Base-by-base conservation (phyloP, 2,888 invertebrate genomes). In the Drosophila percnosoma region DNA sequence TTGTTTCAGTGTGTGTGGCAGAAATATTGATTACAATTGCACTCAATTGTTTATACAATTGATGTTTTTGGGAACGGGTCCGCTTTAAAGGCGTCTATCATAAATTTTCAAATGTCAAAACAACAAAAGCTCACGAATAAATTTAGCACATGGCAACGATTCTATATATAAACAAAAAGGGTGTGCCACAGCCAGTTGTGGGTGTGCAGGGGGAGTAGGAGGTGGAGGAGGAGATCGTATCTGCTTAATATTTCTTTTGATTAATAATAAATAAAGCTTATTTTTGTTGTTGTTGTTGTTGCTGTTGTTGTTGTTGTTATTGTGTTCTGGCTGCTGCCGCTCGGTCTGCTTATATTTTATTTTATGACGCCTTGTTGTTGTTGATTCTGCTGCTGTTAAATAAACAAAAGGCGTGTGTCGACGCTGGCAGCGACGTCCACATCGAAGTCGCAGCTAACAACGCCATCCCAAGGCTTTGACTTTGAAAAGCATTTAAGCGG, bases 331-430 rank as follows among this genome's bases (percentile, higher is more conserved):
- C 64, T 71, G 89, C 75, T 86, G 88, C 88, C 86, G 71, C 59
- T 66, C 68, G 72, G 84, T 84, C 87, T 83, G 87, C 84, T 87
- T 81, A 73, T 83, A 82, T 82, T 84, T 83, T 57, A 87, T 78
- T 81, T 77, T 75, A 85, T 77, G 80, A 72, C 75, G 57, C 68
- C 68, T 48, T 73, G 66, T 36, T 69, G 64, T 57, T 66, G 53
- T 29, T 40, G 57, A n/a, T 31, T 66, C 55, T 36, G 68, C 40
- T 65, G 81, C 68, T 76, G 82, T 76, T 80, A 80, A 80, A 78
- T 81, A 83, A 88, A 88, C 83, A 87, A 91, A 91, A 91, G 90
- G 87, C 91, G 87, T 90, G 87, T 91, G 85, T 83, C 79, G 75
- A 59, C 74, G 82, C 59, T 58, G 57, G 21, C 54, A 52, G 13